Conservation (phyloP, 2,113 vertebrate species). For the cat (Felis catus) region DNA sequence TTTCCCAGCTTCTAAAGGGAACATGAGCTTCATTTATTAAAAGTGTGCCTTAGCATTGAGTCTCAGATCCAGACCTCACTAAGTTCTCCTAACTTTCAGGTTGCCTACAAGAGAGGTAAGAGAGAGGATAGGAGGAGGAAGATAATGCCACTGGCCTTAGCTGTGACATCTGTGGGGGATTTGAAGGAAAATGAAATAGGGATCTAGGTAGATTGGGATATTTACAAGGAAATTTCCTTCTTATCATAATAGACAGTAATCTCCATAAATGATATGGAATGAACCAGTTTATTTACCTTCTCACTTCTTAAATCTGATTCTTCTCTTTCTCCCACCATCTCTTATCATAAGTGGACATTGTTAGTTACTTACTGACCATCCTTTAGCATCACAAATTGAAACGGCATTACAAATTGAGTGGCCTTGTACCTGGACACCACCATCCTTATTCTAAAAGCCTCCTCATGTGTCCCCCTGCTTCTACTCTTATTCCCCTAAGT, state of each 20-base stretch:
- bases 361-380: not conserved
- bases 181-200: not conserved
- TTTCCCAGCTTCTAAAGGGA: not conserved
- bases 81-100: not conserved
- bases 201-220: not conserved
- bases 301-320: not conserved
- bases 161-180: not conserved
- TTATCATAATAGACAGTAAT: not conserved
- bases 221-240: not conserved
- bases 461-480: not conserved
- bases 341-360: not conserved
- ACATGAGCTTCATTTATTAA: not conserved
- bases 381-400: not conserved
- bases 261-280: not conserved
- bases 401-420: not conserved
- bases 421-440: not conserved
- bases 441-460: not conserved
- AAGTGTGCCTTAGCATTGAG: not conserved
- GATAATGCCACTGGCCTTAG: not conserved
- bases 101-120: not conserved
- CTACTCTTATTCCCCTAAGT: not conserved
- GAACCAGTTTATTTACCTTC: not conserved
- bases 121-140: not conserved
- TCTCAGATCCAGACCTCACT: not conserved
- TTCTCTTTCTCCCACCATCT: not conserved